Evolutionary conservation across 35 echinoderm and acorn worm genomes (phyloP).

Genomic region (Apostichopus japonicus): DNA sequence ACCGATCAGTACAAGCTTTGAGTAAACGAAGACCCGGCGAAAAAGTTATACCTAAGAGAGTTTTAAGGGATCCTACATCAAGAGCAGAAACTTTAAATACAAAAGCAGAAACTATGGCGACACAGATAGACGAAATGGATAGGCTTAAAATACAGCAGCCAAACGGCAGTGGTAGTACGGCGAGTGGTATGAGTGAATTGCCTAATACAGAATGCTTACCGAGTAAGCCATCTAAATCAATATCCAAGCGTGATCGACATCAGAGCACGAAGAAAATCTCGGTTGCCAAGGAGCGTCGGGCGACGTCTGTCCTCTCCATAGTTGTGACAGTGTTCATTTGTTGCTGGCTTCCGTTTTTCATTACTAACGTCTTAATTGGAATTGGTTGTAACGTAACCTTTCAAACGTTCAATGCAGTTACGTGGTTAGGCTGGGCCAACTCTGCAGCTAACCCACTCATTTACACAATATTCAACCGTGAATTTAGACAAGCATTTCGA

Average conservation of each 20-base stretch:
- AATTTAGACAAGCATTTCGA: constrained; percentile 88
- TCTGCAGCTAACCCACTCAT: constrained; percentile 90
- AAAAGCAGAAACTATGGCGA: constrained; percentile 36
- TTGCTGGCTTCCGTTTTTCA: constrained; percentile 99
- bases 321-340: constrained; percentile 90
- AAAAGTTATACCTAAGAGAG: constrained; percentile 48
- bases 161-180: constrained; percentile 33
- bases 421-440: constrained; percentile 96
- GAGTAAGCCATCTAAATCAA: background rate
- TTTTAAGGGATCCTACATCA: constrained; percentile 44
- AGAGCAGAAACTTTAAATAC: constrained; percentile 36
- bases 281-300: constrained; percentile 89
- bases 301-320: constrained; percentile 84
- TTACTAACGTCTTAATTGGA: constrained; percentile 88
- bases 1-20: constrained; percentile 82
- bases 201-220: constrained; percentile 25
- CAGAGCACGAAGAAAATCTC: constrained; percentile 83
- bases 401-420: constrained; percentile 73
- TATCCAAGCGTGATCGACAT: background rate
- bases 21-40: constrained; percentile 54
- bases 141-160: constrained; percentile 42
- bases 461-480: constrained; percentile 97
- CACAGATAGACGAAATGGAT: constrained; percentile 53
- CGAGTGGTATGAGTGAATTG: constrained; percentile 40
- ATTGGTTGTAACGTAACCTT: constrained; percentile 73